Percentiles rank a stretch among this genome's conserved stretches.
These are phyloP conservation scores for Campylorhamphus procurvoides DNA, from an alignment of 2,113 vertebrate genomes.

Conservation along the genomic window DNA sequence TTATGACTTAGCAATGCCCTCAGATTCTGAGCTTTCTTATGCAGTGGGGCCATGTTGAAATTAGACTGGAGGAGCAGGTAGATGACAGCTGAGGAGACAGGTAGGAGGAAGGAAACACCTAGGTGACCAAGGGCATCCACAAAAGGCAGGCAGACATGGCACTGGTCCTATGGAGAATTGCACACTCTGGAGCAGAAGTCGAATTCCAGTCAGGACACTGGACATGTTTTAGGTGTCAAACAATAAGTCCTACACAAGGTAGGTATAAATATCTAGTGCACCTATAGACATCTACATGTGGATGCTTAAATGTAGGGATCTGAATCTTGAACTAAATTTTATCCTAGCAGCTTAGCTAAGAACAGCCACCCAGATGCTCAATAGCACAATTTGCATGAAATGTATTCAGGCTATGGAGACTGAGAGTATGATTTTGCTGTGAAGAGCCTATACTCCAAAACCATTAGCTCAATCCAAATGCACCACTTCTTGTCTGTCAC, in stretches of 20 bases:
- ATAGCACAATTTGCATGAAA: not conserved
- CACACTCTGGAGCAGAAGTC: not conserved
- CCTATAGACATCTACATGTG: not conserved
- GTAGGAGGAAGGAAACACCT: not conserved
- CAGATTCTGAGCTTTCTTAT: not conserved
- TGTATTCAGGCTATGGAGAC: not conserved
- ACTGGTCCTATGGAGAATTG: not conserved
- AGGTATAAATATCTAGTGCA: not conserved
- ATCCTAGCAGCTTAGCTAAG: not conserved
- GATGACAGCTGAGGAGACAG: not conserved
- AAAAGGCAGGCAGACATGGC: not conserved
- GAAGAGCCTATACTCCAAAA: not conserved
- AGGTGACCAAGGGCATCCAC: not conserved
- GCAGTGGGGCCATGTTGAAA: not conserved
- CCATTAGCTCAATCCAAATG: not conserved
- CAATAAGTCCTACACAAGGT: not conserved
- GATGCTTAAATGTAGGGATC: not conserved
- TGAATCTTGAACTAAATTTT: not conserved
- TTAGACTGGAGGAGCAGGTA: not conserved
- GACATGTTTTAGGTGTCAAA: not conserved
- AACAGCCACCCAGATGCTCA: not conserved
- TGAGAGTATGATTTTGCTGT: not conserved
- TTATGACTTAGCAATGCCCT: not conserved
- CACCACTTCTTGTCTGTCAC: not conserved
- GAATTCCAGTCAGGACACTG: not conserved